These are phyloP conservation scores for Keiferia lycopersicella DNA, from an alignment of 2,888 invertebrate species.

Conservation along the genomic window DNA sequence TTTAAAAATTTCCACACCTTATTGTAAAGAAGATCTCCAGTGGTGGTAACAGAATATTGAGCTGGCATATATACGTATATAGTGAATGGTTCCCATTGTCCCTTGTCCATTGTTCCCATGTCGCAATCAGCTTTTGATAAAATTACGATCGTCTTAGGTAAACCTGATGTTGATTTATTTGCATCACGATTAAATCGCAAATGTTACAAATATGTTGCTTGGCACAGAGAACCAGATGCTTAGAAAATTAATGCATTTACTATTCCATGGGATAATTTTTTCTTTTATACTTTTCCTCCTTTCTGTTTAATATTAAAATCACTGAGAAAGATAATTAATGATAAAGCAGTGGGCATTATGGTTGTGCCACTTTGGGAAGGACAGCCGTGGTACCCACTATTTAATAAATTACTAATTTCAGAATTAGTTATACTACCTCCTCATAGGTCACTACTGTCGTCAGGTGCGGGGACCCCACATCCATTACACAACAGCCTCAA, in stretches of 20 bases:
- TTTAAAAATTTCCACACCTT: neutral
- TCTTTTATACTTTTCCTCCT: slow-evolving; percentile 32
- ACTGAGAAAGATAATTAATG: neutral
- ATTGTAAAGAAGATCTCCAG: neutral
- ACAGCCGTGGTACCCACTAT: neutral
- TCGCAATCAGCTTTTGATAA: slow-evolving; percentile 10
- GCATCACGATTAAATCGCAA: slow-evolving; percentile 14
- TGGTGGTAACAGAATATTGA: neutral
- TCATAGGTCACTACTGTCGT: neutral
- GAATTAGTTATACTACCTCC: neutral
- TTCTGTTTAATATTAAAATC: slow-evolving; percentile 21
- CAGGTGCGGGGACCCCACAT: neutral
- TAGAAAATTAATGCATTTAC: slow-evolving; percentile 28
- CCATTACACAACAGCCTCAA: neutral
- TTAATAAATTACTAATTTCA: neutral
- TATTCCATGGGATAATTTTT: slow-evolving; percentile 29
- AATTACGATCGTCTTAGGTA: neutral
- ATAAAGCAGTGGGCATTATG: slow-evolving; percentile 10
- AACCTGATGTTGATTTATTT: neutral
- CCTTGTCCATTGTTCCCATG: too few species aligned
- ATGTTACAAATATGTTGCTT: slow-evolving; percentile 21
- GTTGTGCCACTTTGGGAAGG: neutral
- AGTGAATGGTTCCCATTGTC: slow-evolving; percentile 20
- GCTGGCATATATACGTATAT: neutral
- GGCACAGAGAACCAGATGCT: slow-evolving; percentile 21